Conservation (phyloP, 2,888 invertebrate genomes). For the Tenodera sinensis region DNA sequence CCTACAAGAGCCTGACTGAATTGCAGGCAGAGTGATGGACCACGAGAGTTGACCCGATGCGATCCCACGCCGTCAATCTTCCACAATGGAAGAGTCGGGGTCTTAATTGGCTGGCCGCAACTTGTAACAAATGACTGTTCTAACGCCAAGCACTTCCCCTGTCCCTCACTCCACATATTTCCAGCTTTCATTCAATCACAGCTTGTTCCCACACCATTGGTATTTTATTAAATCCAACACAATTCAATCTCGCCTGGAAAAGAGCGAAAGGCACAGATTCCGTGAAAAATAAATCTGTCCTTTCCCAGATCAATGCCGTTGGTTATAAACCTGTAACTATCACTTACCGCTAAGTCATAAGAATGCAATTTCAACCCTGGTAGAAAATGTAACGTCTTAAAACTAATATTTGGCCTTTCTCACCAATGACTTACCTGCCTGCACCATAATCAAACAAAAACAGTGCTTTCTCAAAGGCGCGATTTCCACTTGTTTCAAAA, state of each 20-base stretch:
- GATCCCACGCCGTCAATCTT: neutral
- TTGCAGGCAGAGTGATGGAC: neutral
- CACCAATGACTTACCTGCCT: neutral
- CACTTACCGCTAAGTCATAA: neutral
- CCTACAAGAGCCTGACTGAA: neutral
- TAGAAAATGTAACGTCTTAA: neutral
- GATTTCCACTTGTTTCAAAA: no score
- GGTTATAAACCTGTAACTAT: neutral
- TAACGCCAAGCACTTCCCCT: neutral
- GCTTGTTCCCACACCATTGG: neutral
- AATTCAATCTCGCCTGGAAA: neutral
- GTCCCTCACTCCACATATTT: neutral
- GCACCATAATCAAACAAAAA: neutral
- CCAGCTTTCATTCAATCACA: conserved; percentile 3
- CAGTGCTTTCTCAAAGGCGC: no score
- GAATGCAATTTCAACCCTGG: neutral
- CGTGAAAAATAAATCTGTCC: neutral
- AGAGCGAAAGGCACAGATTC: neutral
- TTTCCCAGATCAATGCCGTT: neutral
- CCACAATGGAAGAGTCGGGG: neutral
- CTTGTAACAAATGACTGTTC: conserved; percentile 6
- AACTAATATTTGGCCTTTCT: no score
- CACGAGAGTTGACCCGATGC: neutral
- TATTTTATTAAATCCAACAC: neutral
- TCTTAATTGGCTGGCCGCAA: neutral